Evolutionary conservation across 2,797 vertebrate genomes (phyloP), one percentile per base, ranked within the genome.

Genomic region (Megalops cyprinoides): DNA sequence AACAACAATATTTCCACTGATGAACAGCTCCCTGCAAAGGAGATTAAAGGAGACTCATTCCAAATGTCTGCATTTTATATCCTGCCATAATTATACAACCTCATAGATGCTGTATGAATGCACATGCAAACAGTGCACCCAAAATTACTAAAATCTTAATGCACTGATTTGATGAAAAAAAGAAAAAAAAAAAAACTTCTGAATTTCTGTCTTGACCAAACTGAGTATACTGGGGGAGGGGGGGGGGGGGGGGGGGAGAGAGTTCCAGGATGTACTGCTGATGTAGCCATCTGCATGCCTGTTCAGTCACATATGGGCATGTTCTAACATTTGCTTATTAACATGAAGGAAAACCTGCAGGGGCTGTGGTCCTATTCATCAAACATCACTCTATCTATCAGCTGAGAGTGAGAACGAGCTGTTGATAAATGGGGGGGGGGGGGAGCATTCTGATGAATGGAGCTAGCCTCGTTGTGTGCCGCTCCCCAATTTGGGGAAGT

Each of bases 401-500:
- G 23, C 73, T 51, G 48, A 8, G 4, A 39, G 46, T 48, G 73
- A 48, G 73, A 51, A 28, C 12, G n/a, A n/a, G 71, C n/a, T 42
- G 18, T n/a, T 4, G 60, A 65, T 14, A 37, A 25, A 48, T 76
- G 78, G 53, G 37, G 75, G 67, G 15, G 58, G 53, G 76, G 82
- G 58, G 77, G 67, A 79, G 82, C 73, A 62, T 53, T 73, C 12
- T 81, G 80, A 78, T 82, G 60, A 85, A 82, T 81, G 78, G 80
- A 58, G 55, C 12, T 39, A 9, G 78, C 53, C 37, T 55, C 46
- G 76, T 53, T 62, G 81, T 53, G 53, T 71, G 79, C 65, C 74
- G 58, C 48, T 67, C 37, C 20, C 25, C 15, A 74, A 75, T 37
- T 37, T 28, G 48, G 56, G 71, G 60, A 79, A 79, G 78, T 20